Percentiles rank a stretch among this genome's conserved stretches.
Evolutionary conservation across 2,113 vertebrate species (phyloP).

Genomic region (Pristiophorus japonicus): DNA sequence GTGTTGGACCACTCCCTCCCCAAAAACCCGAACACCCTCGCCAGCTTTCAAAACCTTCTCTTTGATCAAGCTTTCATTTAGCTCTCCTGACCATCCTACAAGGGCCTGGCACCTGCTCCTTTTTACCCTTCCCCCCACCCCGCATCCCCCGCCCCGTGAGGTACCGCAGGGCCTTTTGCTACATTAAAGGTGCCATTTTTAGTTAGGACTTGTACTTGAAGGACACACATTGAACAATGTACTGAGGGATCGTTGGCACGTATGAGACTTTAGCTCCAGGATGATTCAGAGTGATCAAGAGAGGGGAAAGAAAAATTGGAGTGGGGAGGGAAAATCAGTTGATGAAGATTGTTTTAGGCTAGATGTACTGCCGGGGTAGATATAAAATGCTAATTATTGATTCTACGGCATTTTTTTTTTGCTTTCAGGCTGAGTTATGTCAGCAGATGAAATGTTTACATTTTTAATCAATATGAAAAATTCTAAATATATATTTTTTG

Average conservation of each 20-base stretch:
- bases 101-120: background rate
- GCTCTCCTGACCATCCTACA: background rate
- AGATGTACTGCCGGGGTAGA: background rate
- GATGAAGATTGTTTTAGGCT: background rate
- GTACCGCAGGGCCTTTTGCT: background rate
- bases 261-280: background rate
- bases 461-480: background rate
- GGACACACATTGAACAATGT: background rate
- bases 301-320: background rate
- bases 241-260: background rate
- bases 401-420: background rate
- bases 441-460: background rate
- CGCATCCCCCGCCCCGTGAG: too few relatives aligned
- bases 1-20: background rate
- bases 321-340: background rate
- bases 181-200: background rate
- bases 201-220: background rate
- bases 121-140: too few relatives aligned
- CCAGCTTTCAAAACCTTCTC: background rate
- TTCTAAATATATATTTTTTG: background rate
- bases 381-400: background rate
- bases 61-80: background rate
- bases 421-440: conserved; percentile 14
- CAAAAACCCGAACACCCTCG: background rate
- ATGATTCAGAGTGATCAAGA: background rate